Evolutionary conservation across 2,888 invertebrate species (phyloP).

Genomic region (Pinctada fucata): DNA sequence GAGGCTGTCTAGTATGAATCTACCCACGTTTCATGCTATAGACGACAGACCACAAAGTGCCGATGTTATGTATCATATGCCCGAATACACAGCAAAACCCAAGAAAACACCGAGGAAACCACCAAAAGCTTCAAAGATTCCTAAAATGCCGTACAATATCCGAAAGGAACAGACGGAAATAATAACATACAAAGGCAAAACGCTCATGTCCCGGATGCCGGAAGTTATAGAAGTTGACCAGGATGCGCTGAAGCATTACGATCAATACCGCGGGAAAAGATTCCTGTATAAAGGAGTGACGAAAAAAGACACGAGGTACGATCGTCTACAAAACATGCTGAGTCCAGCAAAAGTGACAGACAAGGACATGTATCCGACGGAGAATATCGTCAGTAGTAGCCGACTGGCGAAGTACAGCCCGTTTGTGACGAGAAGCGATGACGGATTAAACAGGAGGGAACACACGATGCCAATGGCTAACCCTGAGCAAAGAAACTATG

Average conservation of each 20-base stretch:
- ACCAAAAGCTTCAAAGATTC: constrained; percentile 35
- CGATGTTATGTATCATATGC: constrained; percentile 61
- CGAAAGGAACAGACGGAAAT: constrained; percentile 67
- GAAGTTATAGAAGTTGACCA: constrained; percentile 64
- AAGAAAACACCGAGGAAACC: constrained; percentile 25
- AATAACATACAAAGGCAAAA: constrained; percentile 61
- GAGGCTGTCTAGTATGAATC: constrained; percentile 62
- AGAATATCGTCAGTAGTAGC: constrained; percentile 56
- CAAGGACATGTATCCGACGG: constrained; percentile 50
- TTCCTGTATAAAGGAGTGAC: constrained; percentile 56
- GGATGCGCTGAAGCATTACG: constrained; percentile 58
- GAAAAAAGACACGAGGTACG: constrained; percentile 59
- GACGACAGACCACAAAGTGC: constrained; percentile 55
- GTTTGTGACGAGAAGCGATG: constrained; percentile 33
- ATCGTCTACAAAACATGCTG: constrained; percentile 53
- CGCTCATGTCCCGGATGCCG: constrained; percentile 67
- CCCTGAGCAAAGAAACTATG: constrained; percentile 33
- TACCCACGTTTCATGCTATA: constrained; percentile 55
- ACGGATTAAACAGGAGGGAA: constrained; percentile 32
- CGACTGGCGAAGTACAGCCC: constrained; percentile 52
- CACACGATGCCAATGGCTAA: constrained; percentile 37
- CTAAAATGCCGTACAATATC: constrained; percentile 63
- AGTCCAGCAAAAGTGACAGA: constrained; percentile 52
- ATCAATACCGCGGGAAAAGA: constrained; percentile 60
- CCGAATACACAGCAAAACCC: constrained; percentile 52